Evolutionary conservation across 2,888 invertebrate genomes (phyloP).

Genomic region (Chrysolina americana): DNA sequence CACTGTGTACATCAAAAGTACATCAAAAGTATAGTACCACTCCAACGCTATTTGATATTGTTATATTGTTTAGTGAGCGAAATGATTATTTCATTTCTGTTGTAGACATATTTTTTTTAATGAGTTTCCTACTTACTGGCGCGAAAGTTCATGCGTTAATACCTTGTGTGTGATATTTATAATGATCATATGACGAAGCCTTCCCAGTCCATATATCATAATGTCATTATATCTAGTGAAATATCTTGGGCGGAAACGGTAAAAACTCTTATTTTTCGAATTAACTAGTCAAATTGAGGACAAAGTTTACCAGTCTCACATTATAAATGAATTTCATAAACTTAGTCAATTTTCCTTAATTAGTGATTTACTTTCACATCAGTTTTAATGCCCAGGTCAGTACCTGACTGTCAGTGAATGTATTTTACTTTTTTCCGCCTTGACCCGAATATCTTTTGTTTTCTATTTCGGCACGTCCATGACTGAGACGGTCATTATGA

Average conservation of each 20-base stretch:
- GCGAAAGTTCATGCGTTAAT: not conserved
- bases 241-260: slow-evolving; percentile 7
- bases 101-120: too few relatives aligned
- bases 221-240: slow-evolving; percentile 4
- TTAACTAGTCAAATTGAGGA: slow-evolving; percentile 25
- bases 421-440: slow-evolving; percentile 44
- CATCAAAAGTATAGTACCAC: too few relatives aligned
- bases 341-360: slow-evolving; percentile 36
- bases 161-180: not conserved
- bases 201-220: slow-evolving; percentile 1
- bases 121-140: too few relatives aligned
- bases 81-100: too few relatives aligned
- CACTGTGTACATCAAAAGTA: too few relatives aligned
- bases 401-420: slow-evolving; percentile 32
- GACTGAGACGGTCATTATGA: slow-evolving; percentile 12
- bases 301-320: slow-evolving; percentile 30
- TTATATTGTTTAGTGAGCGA: too few relatives aligned
- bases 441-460: slow-evolving; percentile 40
- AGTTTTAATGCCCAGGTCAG: slow-evolving; percentile 29
- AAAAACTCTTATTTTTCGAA: slow-evolving; percentile 5
- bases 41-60: too few relatives aligned
- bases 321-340: slow-evolving; percentile 35
- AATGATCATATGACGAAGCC: not conserved
- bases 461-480: slow-evolving; percentile 19
- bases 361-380: slow-evolving; percentile 45